Base-by-base conservation (phyloP, 1,140 invertebrate genomes). In the Dendroctonus valens region DNA sequence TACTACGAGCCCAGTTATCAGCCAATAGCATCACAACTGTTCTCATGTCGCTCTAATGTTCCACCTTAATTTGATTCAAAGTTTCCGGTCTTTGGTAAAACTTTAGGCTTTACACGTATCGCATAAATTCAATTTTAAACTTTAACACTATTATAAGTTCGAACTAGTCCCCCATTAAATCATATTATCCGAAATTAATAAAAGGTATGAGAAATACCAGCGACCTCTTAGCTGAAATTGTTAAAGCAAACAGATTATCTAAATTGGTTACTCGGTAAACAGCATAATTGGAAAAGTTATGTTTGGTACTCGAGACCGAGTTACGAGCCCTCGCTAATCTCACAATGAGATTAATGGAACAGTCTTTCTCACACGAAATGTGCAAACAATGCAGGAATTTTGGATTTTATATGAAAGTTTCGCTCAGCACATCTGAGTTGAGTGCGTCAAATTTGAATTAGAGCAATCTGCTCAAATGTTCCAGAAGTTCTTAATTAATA, bases 181-280 rank as follows among this genome's bases (percentile, higher is more conserved):
- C 52, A 61, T 41, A n/a, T 61, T 61, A 51, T 48, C 38, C 12
- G 48, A 61, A 61, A 61, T 51, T 61, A 61, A 61, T 61, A 61
- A 61, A 61, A 59, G 58, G 59, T 41, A 61, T 44, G 40, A 61
- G 59, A 61, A 70, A 69, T 69, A 72, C 68, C 68, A 64, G 69
- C 63, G 63, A 68, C 67, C 68, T 49, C 65, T 26, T 26, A 26
- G 66, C 69, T 72, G 68, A 66, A 70, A 73, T 73, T 67, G 62
- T 53, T 52, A 63, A 53, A 63, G 60, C 70, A 73, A 73, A 73
- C 72, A 73, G 72, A 73, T 73, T 73, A 73, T 73, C 72, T 72
- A 73, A 72, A 73, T 71, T 73, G 72, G 68, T 73, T 73, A 72
- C 70, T 73, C 69, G 71, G 69, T 70, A 73, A 73, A 73, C 72